Evolutionary conservation across 2,888 invertebrate species (phyloP).

Genomic region (Nymphalis polychloros): DNA sequence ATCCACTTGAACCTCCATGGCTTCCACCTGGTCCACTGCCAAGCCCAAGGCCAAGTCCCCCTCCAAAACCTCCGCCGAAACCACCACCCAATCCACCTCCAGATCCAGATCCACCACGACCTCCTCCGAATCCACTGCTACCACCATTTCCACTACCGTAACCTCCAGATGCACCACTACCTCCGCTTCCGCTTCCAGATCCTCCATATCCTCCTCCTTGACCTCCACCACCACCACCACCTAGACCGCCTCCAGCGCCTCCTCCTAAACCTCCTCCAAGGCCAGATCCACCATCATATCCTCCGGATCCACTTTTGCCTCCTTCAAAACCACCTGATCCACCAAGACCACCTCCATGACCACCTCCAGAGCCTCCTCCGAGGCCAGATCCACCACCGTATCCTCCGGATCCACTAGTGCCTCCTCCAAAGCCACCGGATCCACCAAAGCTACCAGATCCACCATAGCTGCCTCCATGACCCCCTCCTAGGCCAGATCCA

Average conservation of each 20-base stretch:
- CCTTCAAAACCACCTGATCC: slow-evolving; percentile 40
- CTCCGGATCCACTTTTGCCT: slow-evolving; percentile 39
- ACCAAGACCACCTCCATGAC: slow-evolving; percentile 31
- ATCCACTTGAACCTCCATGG: slow-evolving; percentile 29
- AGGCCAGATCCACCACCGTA: slow-evolving; percentile 39
- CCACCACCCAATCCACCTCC: slow-evolving; percentile 37
- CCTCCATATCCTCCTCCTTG: slow-evolving; percentile 38
- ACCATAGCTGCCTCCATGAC: slow-evolving; percentile 38
- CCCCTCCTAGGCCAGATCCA: slow-evolving; percentile 40
- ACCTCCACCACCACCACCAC: slow-evolving; percentile 39
- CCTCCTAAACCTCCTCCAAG: slow-evolving; percentile 49
- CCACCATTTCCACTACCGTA: slow-evolving; percentile 36
- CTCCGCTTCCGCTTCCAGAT: slow-evolving; percentile 41
- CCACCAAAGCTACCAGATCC: slow-evolving; percentile 18
- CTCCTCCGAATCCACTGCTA: slow-evolving; percentile 39
- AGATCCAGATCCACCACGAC: slow-evolving; percentile 34
- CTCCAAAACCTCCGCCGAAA: slow-evolving; percentile 35
- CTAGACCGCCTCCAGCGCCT: slow-evolving; percentile 43
- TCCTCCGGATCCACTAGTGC: slow-evolving; percentile 9
- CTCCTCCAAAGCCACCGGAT: slow-evolving; percentile 36
- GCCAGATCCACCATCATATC: slow-evolving; percentile 41
- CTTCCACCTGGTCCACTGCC: slow-evolving; percentile 42
- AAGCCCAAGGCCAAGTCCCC: slow-evolving; percentile 40
- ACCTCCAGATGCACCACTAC: slow-evolving; percentile 34
- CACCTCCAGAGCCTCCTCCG: slow-evolving; percentile 40